phyloP scores from a whole-genome alignment of 2,797 vertebrate species.

The Ispidina lecontei region DNA sequence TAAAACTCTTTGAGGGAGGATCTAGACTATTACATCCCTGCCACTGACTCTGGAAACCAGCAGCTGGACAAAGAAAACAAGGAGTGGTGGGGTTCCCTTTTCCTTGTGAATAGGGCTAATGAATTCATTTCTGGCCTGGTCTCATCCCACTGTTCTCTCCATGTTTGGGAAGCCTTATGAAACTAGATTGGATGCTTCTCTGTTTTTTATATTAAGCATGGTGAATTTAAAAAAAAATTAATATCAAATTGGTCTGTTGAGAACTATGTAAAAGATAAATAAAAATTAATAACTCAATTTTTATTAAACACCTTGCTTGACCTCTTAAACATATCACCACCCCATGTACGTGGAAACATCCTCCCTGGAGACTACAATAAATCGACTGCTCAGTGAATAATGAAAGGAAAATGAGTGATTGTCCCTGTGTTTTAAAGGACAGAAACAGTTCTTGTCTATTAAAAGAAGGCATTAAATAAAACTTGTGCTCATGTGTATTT shows the following conservation, averaged over 20 bases:
- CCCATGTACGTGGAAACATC: accelerated
- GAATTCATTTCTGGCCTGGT: neutral
- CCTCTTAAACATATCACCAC: neutral
- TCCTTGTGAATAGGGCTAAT: neutral
- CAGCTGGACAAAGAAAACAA: neutral
- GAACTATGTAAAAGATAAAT: neutral
- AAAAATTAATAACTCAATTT: neutral
- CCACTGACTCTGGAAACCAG: neutral
- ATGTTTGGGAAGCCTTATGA: neutral
- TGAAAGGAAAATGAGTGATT: constrained; percentile 3
- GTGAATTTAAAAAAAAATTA: neutral
- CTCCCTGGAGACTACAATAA: neutral
- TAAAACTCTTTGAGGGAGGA: neutral
- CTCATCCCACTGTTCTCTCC: neutral
- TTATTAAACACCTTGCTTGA: neutral
- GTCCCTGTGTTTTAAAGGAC: neutral
- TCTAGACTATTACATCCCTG: neutral
- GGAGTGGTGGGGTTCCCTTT: neutral
- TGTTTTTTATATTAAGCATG: neutral
- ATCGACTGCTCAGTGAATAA: neutral
- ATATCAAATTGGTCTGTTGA: neutral
- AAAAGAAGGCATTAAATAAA: neutral
- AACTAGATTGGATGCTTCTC: neutral
- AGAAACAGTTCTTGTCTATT: neutral
- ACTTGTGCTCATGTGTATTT: neutral